These are phyloP conservation scores for Probosciger aterrimus DNA, from an alignment of 2,113 vertebrate species.

Conservation along the genomic window DNA sequence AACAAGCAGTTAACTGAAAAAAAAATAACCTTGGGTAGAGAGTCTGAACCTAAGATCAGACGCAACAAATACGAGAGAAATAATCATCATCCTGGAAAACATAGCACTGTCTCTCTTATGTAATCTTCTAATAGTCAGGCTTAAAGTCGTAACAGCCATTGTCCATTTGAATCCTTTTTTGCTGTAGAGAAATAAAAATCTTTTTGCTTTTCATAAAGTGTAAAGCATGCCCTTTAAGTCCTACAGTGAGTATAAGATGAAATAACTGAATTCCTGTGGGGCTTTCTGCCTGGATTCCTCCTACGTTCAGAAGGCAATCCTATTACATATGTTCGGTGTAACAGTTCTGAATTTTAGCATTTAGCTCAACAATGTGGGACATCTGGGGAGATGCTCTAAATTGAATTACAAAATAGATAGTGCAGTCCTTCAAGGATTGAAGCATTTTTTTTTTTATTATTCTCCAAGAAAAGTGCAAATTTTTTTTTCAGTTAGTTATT, in stretches of 20 bases:
- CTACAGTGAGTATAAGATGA: not conserved
- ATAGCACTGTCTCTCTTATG: not conserved
- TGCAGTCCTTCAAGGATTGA: not conserved
- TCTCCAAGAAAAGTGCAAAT: not conserved
- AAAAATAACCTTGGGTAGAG: not conserved
- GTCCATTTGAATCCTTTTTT: not conserved
- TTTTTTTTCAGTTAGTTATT: not conserved
- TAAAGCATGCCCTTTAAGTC: not conserved
- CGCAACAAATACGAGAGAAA: constrained; percentile 20
- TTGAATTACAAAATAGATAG: not conserved
- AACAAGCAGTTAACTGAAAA: constrained; percentile 22
- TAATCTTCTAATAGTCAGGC: not conserved
- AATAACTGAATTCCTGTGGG: constrained; percentile 32
- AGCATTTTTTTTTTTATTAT: not conserved
- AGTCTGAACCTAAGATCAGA: constrained; percentile 41
- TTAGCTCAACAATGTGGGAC: not conserved
- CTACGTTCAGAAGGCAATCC: not conserved
- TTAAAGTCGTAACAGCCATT: not conserved
- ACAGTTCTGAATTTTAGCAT: not conserved
- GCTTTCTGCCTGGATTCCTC: constrained; percentile 30
- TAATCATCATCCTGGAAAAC: not conserved
- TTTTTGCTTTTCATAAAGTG: not conserved
- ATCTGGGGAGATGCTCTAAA: not conserved
- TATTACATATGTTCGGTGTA: not conserved
- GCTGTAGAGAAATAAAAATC: not conserved